Evolutionary conservation across 1,140 invertebrate species (phyloP).

Genomic region (Macrobrachium rosenbergii): DNA sequence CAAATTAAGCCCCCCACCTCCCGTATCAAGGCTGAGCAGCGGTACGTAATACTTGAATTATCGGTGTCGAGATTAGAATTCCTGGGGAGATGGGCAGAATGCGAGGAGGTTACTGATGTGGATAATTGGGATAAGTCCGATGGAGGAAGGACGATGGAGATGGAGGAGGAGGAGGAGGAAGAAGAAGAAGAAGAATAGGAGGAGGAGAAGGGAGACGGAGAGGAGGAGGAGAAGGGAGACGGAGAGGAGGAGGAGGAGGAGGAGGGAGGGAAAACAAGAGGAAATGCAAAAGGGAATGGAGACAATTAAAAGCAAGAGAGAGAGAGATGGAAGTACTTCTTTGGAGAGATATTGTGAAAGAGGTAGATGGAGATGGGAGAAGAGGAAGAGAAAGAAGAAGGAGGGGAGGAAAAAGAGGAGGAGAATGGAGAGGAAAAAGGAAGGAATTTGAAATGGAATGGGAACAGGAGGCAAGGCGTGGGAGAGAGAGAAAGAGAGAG

Average conservation of each 20-base stretch:
- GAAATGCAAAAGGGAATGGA: not conserved
- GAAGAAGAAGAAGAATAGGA: not conserved
- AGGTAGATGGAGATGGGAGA: no score
- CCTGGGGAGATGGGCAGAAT: no score
- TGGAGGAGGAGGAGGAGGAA: not conserved
- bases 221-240: not conserved
- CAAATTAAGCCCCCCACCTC: no score
- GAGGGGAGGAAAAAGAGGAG: not conserved
- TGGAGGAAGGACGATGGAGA: slow-evolving; percentile 4
- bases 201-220: not conserved
- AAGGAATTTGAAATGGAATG: not conserved
- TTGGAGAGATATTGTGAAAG: no score
- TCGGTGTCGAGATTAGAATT: no score
- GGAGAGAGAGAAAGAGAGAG: no score
- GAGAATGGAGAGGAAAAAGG: not conserved
- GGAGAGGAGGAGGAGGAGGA: not conserved
- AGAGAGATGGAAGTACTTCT: no score
- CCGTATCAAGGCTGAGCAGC: no score
- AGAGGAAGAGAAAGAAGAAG: not conserved
- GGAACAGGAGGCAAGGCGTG: no score
- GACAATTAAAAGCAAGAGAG: no score
- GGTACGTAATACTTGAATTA: no score
- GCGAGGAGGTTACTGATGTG: no score
- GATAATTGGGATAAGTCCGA: not conserved
- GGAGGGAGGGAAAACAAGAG: not conserved